A percentile compares a stretch with the other conserved stretches of the same genome.
These are phyloP conservation scores for Tethya wilhelma DNA, from an alignment of 37 sponge, comb jelly and placozoan genomes.

Conservation along the genomic window DNA sequence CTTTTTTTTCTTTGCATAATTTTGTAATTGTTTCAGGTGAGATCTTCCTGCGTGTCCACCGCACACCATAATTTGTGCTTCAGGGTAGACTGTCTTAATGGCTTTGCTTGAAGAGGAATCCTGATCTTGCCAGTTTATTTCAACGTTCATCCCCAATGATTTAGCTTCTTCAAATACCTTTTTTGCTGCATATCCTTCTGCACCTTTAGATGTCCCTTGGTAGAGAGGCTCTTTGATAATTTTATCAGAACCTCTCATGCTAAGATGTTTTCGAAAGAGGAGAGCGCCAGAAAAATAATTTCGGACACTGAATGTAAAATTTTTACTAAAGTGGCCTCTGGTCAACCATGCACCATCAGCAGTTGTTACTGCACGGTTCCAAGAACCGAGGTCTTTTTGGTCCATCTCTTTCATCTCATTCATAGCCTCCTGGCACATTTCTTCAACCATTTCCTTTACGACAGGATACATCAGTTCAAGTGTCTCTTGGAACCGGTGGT, in stretches of 20 bases:
- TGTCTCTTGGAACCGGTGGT: neutral
- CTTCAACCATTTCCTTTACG: constrained; percentile 9
- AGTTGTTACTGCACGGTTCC: constrained; percentile 34
- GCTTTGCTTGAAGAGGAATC: constrained; percentile 6
- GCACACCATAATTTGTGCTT: constrained; percentile 24
- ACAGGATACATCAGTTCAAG: constrained; percentile 1
- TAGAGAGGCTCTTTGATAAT: constrained; percentile 31
- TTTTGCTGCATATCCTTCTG: constrained; percentile 41
- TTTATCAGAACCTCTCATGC: constrained; percentile 19
- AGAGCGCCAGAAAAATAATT: constrained; percentile 30
- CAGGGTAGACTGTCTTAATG: neutral
- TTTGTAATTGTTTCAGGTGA: constrained; percentile 2
- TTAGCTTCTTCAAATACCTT: constrained; percentile 4
- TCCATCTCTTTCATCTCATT: constrained; percentile 15
- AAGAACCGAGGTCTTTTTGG: constrained; percentile 1
- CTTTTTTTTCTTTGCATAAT: neutral
- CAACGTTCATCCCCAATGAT: constrained; percentile 13
- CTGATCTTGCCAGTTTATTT: constrained; percentile 18
- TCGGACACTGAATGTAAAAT: constrained; percentile 30
- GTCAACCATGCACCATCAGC: constrained; percentile 38
- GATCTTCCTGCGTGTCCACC: constrained; percentile 38
- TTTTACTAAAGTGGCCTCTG: constrained; percentile 14
- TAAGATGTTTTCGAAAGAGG: constrained; percentile 25
- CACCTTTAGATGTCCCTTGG: constrained; percentile 31
- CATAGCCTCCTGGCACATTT: constrained; percentile 10